Conservation (phyloP, 2,797 vertebrate species). For the Petrocephalus sullivani region DNA sequence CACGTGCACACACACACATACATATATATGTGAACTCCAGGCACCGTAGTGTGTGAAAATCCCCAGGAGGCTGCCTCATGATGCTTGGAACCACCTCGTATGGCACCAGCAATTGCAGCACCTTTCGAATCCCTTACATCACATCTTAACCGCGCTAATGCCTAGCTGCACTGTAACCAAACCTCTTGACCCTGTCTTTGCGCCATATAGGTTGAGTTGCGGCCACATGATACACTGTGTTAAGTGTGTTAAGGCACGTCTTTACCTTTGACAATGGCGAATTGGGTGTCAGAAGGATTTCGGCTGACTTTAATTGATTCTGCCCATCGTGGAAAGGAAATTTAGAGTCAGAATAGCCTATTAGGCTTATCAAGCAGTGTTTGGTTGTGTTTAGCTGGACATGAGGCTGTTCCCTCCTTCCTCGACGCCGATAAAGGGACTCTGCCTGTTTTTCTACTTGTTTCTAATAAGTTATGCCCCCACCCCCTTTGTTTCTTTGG, state of each 20-base stretch:
- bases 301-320: slow-evolving; percentile 91
- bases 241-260: slow-evolving; percentile 69
- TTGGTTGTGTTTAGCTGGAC: slow-evolving; percentile 64
- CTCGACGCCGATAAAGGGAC: not conserved
- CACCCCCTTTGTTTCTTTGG: slow-evolving; percentile 36
- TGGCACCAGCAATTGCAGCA: not conserved
- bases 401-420: slow-evolving; percentile 25
- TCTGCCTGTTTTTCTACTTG: slow-evolving; percentile 45
- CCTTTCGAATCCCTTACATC: not conserved
- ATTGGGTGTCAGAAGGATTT: slow-evolving; percentile 92
- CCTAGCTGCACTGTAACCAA: not conserved
- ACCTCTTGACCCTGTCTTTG: not conserved
- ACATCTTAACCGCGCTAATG: not conserved
- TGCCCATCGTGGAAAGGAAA: slow-evolving; percentile 78
- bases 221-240: not conserved
- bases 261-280: slow-evolving; percentile 78
- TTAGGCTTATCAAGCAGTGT: slow-evolving; percentile 83
- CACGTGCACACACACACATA: not conserved
- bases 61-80: not conserved
- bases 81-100: not conserved
- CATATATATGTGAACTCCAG: not conserved
- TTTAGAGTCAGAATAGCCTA: slow-evolving; percentile 85
- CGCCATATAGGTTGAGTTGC: not conserved
- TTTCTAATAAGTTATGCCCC: slow-evolving; percentile 54
- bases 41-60: not conserved